A percentile compares a stretch with the other conserved stretches of the same genome.
Evolutionary conservation across 2,113 vertebrate genomes (phyloP).

Genomic region (Halichoerus grypus): DNA sequence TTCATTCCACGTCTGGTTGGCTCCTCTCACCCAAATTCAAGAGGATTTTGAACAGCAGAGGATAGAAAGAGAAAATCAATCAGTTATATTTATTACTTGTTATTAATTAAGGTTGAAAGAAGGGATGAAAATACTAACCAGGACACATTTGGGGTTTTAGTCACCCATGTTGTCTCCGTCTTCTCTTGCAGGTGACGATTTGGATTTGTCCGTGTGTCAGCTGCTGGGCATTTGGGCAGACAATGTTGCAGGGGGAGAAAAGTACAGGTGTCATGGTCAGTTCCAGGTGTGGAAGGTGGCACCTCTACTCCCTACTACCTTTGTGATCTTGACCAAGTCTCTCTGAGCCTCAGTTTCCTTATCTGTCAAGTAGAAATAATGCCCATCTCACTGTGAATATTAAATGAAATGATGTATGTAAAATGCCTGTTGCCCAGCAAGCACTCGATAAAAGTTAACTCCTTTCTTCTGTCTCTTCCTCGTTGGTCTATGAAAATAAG

Average conservation of each 20-base stretch:
- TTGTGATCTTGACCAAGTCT: neutral
- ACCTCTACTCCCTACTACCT: neutral
- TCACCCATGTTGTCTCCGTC: neutral
- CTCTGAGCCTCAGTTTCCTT: neutral
- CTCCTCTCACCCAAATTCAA: constrained; percentile 11
- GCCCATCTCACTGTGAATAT: neutral
- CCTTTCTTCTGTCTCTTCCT: neutral
- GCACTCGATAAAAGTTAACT: neutral
- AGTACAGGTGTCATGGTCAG: neutral
- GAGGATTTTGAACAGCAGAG: neutral
- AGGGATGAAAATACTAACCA: neutral
- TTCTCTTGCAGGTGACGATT: neutral
- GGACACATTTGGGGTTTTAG: neutral
- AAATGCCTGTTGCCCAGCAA: neutral
- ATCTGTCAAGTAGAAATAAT: neutral
- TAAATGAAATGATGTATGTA: neutral
- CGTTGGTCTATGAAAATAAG: neutral
- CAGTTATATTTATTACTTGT: neutral
- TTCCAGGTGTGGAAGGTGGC: neutral
- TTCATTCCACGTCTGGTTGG: neutral
- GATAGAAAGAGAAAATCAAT: neutral
- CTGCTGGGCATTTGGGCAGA: neutral
- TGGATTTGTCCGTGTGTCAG: neutral
- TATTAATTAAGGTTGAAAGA: constrained; percentile 25
- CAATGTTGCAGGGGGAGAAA: neutral